Evolutionary conservation across 2,797 vertebrate genomes (phyloP).

Genomic region (Cyclura pinguis): DNA sequence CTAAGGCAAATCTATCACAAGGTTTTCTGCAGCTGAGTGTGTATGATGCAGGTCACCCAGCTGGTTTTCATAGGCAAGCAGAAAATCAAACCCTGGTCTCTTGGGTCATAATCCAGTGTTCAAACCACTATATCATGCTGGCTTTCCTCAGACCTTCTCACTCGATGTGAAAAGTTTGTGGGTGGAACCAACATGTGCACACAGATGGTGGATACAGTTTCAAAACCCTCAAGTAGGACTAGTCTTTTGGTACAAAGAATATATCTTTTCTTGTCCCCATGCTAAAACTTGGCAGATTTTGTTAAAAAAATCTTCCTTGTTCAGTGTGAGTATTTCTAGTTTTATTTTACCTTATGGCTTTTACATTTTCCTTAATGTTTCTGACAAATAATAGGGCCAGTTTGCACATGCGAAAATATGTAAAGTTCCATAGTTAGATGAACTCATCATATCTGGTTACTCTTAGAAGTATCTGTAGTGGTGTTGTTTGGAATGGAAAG

Average conservation of each 20-base stretch:
- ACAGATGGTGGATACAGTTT: not conserved
- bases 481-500: not conserved
- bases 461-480: not conserved
- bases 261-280: not conserved
- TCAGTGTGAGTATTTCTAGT: not conserved
- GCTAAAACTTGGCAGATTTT: not conserved
- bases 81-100: too few species aligned
- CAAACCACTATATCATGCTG: too few species aligned
- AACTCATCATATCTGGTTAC: not conserved
- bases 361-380: not conserved
- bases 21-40: too few species aligned
- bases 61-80: too few species aligned
- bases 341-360: slow-evolving; percentile 6
- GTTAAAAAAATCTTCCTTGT: too few species aligned
- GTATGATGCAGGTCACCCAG: too few species aligned
- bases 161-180: not conserved
- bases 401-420: not conserved
- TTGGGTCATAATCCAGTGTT: too few species aligned
- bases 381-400: not conserved
- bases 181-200: not conserved
- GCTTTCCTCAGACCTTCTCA: not conserved
- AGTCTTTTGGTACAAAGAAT: not conserved
- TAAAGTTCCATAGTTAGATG: slow-evolving; percentile 2
- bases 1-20: too few species aligned
- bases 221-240: not conserved